These are phyloP conservation scores for Pan troglodytes DNA, from an alignment of 2,113 vertebrate species.

Conservation along the genomic window NHGRI_mPanTro3-v2.1_pri NC_072411.2:108230001-108230500, in stretches of 20 bases:
- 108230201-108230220: not conserved
- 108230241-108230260: constrained; percentile 30
- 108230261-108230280: constrained; percentile 3
- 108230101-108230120: constrained; percentile 90
- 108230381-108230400: constrained; percentile 80
- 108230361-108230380: constrained; percentile 87
- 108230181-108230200: constrained; percentile 55
- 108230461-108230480: constrained; percentile 74
- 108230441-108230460: constrained; percentile 80
- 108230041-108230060: constrained; percentile 93
- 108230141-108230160: constrained; percentile 79
- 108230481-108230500: constrained; percentile 90
- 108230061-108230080: constrained; percentile 97
- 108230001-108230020: constrained; percentile 99
- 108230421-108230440: constrained; percentile 79
- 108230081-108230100: constrained; percentile 99
- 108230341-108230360: constrained; percentile 35
- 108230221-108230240: not conserved
- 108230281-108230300: constrained; percentile 59
- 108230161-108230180: constrained; percentile 70
- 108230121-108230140: constrained; percentile 87
- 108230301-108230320: constrained; percentile 68
- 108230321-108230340: constrained; percentile 60
- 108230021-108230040: constrained; percentile 99
- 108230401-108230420: constrained; percentile 74